A percentile compares a stretch with the other conserved stretches of the same genome.
phyloP scores from a whole-genome alignment of 1,140 invertebrate genomes.

The Orchesella cincta region DNA sequence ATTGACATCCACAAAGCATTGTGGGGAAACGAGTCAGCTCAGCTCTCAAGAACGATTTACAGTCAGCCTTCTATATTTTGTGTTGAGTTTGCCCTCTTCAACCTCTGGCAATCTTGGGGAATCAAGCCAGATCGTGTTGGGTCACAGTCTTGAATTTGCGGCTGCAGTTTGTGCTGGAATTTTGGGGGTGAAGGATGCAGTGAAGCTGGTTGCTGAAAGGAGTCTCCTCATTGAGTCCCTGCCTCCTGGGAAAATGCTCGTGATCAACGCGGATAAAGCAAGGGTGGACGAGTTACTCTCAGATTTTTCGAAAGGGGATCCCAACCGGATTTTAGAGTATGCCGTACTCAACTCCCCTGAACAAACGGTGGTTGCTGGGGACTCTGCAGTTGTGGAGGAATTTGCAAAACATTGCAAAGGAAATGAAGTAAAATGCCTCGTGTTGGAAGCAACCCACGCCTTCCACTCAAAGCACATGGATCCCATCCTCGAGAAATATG shows the following conservation, averaged over 20 bases:
- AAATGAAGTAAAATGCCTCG: background rate
- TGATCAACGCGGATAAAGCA: background rate
- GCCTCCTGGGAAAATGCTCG: conserved; percentile 37
- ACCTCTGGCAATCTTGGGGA: conserved; percentile 41
- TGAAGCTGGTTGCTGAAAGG: conserved; percentile 30
- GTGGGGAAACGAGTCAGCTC: background rate
- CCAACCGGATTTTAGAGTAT: too few relatives aligned
- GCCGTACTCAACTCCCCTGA: conserved; percentile 3
- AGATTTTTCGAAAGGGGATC: background rate
- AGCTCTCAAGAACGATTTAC: conserved; percentile 4
- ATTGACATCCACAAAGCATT: background rate
- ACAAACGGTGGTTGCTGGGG: conserved; percentile 15
- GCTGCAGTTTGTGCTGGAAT: conserved; percentile 41
- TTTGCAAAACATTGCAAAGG: background rate
- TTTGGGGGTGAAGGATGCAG: conserved; percentile 35
- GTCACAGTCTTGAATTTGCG: conserved; percentile 24
- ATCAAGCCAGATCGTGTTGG: conserved; percentile 26
- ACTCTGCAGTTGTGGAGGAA: background rate
- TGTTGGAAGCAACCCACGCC: background rate
- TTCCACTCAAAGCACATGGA: conserved; percentile 21
- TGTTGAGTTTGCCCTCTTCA: conserved; percentile 36
- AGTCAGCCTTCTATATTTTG: conserved; percentile 42
- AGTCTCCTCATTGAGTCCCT: conserved; percentile 34
- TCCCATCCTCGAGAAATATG: conserved; percentile 5
- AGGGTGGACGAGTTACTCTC: background rate